Evolutionary conservation across 1,140 invertebrate genomes (phyloP).

Genomic region (Telenomus remus): DNA sequence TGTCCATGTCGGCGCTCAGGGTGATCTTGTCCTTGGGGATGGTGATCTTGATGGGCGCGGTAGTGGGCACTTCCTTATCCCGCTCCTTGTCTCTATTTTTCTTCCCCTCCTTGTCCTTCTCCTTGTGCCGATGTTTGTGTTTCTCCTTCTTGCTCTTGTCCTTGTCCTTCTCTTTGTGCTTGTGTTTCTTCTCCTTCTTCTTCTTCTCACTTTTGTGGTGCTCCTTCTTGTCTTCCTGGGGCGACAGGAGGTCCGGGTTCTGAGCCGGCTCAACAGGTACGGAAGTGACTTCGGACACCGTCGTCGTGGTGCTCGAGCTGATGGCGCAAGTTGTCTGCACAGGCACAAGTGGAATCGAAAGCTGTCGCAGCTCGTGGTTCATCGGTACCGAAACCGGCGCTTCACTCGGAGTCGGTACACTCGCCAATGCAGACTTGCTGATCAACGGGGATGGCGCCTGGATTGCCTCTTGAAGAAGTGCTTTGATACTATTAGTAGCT

Average conservation of each 20-base stretch:
- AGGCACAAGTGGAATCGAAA: conserved; percentile 35
- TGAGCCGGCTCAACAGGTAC: background rate
- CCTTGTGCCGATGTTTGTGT: conserved; percentile 81
- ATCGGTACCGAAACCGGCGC: background rate
- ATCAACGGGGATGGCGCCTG: conserved; percentile 62
- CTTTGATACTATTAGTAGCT: conserved; percentile 71
- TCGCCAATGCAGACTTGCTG: conserved; percentile 13
- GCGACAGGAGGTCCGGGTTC: background rate
- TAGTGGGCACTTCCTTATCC: conserved; percentile 70
- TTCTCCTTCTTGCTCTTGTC: conserved; percentile 82
- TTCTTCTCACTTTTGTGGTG: conserved; percentile 78
- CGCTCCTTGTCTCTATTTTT: conserved; percentile 82
- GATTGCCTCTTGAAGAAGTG: conserved; percentile 67
- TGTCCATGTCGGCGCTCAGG: conserved; percentile 62
- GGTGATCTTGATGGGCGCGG: conserved; percentile 79
- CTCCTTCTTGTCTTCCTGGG: conserved; percentile 68
- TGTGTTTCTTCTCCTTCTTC: conserved; percentile 81
- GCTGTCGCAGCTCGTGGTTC: conserved; percentile 15
- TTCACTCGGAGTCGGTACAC: background rate
- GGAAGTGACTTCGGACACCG: background rate
- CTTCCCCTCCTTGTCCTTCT: conserved; percentile 79
- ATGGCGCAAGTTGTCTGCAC: conserved; percentile 26
- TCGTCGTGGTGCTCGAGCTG: background rate
- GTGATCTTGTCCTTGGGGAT: conserved; percentile 81
- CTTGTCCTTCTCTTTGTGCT: conserved; percentile 79